Conservation (phyloP, 2,113 vertebrate genomes). For the Heterocephalus glaber region DNA sequence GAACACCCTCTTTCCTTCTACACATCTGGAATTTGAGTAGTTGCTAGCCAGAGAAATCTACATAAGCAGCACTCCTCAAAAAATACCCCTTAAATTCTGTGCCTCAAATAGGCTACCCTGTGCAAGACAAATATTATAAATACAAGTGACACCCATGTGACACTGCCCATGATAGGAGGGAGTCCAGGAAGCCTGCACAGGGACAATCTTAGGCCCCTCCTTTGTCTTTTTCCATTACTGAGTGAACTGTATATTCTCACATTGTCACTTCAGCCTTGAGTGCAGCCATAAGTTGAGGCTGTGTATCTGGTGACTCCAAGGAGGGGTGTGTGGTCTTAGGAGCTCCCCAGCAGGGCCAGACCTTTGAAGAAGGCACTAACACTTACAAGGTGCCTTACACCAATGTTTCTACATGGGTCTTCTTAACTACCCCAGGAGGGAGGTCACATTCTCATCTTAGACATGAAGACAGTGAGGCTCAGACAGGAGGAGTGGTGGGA, state of each 20-base stretch:
- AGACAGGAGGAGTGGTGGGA: no score
- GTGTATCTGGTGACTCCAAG: neutral
- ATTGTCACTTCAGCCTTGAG: neutral
- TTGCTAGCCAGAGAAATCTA: neutral
- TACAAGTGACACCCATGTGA: neutral
- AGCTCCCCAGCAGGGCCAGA: neutral
- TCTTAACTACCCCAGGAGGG: neutral
- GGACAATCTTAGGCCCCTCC: neutral
- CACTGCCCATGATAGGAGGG: neutral
- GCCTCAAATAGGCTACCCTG: neutral
- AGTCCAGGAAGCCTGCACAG: fast-evolving
- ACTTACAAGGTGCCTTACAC: neutral
- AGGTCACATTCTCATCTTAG: neutral
- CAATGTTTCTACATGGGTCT: neutral
- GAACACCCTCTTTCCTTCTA: neutral
- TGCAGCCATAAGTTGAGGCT: no score
- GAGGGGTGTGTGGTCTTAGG: neutral
- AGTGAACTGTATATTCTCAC: neutral
- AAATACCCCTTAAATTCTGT: neutral
- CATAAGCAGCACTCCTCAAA: neutral
- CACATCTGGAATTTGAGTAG: neutral
- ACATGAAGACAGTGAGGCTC: neutral
- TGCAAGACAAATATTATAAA: neutral
- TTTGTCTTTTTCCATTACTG: neutral
- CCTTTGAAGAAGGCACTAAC: neutral